A percentile compares a stretch with the other conserved stretches of the same genome.
phyloP scores from a whole-genome alignment of 2,888 invertebrate species.

The Lycocerus yunnanus region DNA sequence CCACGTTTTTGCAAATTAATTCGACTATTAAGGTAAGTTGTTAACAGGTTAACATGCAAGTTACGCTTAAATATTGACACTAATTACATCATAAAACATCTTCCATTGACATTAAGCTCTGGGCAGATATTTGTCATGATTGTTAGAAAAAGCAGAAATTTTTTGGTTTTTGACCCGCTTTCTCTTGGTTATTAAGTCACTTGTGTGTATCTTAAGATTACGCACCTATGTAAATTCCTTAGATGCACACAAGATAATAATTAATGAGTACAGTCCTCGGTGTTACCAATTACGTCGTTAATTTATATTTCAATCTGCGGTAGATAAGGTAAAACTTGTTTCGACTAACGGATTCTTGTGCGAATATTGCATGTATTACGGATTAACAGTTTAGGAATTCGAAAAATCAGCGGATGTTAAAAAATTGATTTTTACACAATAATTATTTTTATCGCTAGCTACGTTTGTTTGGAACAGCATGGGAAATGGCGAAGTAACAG shows the following conservation, averaged over 20 bases:
- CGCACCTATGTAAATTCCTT: constrained; percentile 21
- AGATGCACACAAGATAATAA: constrained; percentile 6
- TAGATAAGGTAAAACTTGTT: neutral
- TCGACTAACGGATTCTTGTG: neutral
- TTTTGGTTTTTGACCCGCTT: constrained; percentile 38
- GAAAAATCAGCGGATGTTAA: neutral
- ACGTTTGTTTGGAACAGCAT: neutral
- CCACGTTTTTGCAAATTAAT: constrained; percentile 89
- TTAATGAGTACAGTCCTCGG: neutral
- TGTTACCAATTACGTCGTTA: neutral
- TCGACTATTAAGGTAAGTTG: constrained; percentile 76
- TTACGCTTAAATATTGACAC: neutral
- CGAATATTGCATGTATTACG: neutral
- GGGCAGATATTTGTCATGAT: neutral
- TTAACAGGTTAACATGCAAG: neutral
- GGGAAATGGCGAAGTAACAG: neutral
- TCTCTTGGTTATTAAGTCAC: constrained; percentile 33
- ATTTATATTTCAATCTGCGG: neutral
- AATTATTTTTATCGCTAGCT: neutral
- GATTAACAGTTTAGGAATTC: neutral
- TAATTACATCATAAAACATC: neutral
- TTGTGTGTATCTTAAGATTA: constrained; percentile 26
- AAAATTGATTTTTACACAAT: neutral
- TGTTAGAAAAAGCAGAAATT: constrained; percentile 25
- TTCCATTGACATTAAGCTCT: constrained; percentile 6